Conservation (phyloP, 2,797 vertebrate species). For the Chelon auratus region DNA sequence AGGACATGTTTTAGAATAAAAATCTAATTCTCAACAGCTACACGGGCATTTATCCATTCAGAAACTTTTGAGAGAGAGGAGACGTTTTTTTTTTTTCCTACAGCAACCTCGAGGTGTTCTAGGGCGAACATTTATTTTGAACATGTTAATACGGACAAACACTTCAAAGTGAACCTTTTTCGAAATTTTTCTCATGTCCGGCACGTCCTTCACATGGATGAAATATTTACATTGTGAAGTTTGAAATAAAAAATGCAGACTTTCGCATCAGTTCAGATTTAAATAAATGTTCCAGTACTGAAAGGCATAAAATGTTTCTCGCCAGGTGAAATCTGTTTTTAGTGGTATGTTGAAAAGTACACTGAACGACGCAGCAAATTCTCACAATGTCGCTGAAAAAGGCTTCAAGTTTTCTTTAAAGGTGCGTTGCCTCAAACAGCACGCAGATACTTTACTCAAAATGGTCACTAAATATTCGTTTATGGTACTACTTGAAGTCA, state of each 20-base stretch:
- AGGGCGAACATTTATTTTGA: constrained; percentile 59
- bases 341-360: constrained; percentile 27
- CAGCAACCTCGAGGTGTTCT: constrained; percentile 46
- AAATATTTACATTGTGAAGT: constrained; percentile 69
- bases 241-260: constrained; percentile 6
- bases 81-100: constrained; percentile 25
- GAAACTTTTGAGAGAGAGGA: constrained; percentile 11
- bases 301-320: constrained; percentile 31
- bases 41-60: constrained; percentile 14
- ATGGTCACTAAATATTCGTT: constrained; percentile 46
- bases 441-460: constrained; percentile 31
- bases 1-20: constrained; percentile 39
- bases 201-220: constrained; percentile 27
- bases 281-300: constrained; percentile 32
- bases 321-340: constrained; percentile 20
- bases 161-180: constrained; percentile 15
- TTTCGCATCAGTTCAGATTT: constrained; percentile 33
- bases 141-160: constrained; percentile 34
- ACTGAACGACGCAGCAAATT: constrained; percentile 38
- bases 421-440: constrained; percentile 46
- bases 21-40: constrained; percentile 40
- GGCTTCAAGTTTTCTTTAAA: constrained; percentile 56
- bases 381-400: constrained; percentile 45
- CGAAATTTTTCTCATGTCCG: constrained; percentile 17
- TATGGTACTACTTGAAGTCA: constrained; percentile 48